phyloP scores from a whole-genome alignment of 2,888 invertebrate genomes.

The Germaria angustata region DNA sequence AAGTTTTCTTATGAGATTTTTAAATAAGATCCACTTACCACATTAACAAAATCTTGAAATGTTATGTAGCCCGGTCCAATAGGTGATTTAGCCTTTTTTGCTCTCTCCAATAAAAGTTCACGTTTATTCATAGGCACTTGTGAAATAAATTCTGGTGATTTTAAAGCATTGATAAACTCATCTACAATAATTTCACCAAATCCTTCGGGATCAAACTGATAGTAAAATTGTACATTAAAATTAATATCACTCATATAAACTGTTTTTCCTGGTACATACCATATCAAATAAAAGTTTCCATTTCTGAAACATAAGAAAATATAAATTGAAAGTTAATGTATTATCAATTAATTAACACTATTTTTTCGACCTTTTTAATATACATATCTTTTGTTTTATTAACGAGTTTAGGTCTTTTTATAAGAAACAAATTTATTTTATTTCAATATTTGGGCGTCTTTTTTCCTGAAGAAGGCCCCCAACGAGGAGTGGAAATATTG shows the following conservation, averaged over 20 bases:
- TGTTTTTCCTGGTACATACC: constrained; percentile 81
- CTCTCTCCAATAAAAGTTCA: constrained; percentile 87
- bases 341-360: too few relatives aligned
- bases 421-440: too few relatives aligned
- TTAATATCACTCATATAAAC: neutral
- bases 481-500: too few relatives aligned
- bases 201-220: constrained; percentile 93
- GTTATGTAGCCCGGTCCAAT: constrained; percentile 86
- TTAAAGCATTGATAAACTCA: constrained; percentile 89
- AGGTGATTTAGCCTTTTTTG: constrained; percentile 84
- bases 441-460: too few relatives aligned
- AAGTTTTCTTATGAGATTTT: too few relatives aligned
- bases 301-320: constrained; percentile 84
- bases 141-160: constrained; percentile 87
- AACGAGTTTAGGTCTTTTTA: too few relatives aligned
- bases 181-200: constrained; percentile 95
- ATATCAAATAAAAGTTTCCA: constrained; percentile 93
- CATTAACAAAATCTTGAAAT: constrained; percentile 96
- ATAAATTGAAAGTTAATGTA: neutral
- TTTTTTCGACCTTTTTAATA: too few relatives aligned
- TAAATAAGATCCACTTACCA: too few relatives aligned
- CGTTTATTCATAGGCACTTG: constrained; percentile 88
- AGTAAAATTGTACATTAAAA: neutral
- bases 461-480: too few relatives aligned
- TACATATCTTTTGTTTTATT: too few relatives aligned